These are phyloP conservation scores for Ammodytes dubius DNA, from an alignment of 2,113 vertebrate species.

Conservation along the genomic window DNA sequence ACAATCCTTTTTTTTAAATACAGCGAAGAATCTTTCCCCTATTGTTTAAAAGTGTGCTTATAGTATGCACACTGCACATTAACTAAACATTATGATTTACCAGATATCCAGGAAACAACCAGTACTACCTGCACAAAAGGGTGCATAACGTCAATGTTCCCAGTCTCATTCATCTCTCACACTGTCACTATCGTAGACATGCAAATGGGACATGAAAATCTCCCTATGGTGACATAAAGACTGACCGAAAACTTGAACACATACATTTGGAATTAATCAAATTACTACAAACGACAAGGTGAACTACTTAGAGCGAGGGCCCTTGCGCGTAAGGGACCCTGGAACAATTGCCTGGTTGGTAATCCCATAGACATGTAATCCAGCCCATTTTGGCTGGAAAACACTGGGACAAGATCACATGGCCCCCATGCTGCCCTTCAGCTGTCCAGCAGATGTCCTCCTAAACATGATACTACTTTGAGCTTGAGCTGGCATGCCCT, in stretches of 20 bases:
- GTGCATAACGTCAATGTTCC: no score
- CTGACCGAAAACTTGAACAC: no score
- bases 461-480: background rate
- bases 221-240: no score
- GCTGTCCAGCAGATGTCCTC: slow-evolving; percentile 31
- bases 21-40: background rate
- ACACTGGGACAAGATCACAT: no score
- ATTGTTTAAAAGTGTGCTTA: background rate
- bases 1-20: background rate
- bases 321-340: no score
- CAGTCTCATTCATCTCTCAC: no score
- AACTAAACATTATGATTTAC: no score
- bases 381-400: background rate
- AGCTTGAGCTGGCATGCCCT: background rate
- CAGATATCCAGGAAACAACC: no score
- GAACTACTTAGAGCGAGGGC: no score
- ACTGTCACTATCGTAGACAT: background rate
- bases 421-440: background rate
- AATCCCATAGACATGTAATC: no score
- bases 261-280: background rate
- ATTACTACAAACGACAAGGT: background rate
- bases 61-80: background rate
- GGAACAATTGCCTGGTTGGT: no score
- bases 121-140: no score
- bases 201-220: background rate